These are phyloP conservation scores for Papilio glaucus DNA, from an alignment of 1,140 invertebrate genomes.

Conservation along the genomic window DNA sequence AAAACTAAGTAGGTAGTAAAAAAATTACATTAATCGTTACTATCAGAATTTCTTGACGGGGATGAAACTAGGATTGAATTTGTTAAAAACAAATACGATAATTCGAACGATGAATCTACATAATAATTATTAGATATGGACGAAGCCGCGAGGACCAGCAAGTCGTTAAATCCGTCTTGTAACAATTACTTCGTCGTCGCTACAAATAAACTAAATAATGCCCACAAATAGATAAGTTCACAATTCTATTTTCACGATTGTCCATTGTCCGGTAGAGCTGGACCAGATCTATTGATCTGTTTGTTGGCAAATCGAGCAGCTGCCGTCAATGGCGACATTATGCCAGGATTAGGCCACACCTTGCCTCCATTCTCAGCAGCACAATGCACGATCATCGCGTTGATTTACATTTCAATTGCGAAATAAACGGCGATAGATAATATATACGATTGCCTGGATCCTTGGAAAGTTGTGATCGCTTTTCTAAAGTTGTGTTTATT, in stretches of 20 bases:
- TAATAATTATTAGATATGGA: not conserved
- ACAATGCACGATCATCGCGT: constrained; percentile 20
- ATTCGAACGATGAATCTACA: too few relatives aligned
- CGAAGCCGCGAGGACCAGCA: too few relatives aligned
- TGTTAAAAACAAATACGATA: too few relatives aligned
- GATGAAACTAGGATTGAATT: too few relatives aligned
- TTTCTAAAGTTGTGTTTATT: too few relatives aligned
- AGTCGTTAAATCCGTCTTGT: too few relatives aligned
- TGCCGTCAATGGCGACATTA: constrained; percentile 18
- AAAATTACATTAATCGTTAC: too few relatives aligned
- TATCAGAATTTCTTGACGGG: too few relatives aligned
- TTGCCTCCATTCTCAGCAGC: not conserved
- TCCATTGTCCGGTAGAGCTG: not conserved
- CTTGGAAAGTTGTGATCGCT: not conserved
- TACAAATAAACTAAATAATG: not conserved
- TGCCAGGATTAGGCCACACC: constrained; percentile 1
- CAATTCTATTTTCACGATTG: constrained; percentile 14
- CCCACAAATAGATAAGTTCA: constrained; percentile 6
- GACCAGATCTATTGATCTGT: constrained; percentile 16
- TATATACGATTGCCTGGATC: not conserved
- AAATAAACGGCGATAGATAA: constrained; percentile 22
- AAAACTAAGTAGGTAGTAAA: too few relatives aligned
- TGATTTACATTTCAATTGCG: constrained; percentile 48
- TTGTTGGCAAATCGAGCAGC: constrained; percentile 25
- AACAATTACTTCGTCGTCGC: too few relatives aligned